Evolutionary conservation across 1,140 invertebrate species (phyloP).

Genomic region (Ips typographus): DNA sequence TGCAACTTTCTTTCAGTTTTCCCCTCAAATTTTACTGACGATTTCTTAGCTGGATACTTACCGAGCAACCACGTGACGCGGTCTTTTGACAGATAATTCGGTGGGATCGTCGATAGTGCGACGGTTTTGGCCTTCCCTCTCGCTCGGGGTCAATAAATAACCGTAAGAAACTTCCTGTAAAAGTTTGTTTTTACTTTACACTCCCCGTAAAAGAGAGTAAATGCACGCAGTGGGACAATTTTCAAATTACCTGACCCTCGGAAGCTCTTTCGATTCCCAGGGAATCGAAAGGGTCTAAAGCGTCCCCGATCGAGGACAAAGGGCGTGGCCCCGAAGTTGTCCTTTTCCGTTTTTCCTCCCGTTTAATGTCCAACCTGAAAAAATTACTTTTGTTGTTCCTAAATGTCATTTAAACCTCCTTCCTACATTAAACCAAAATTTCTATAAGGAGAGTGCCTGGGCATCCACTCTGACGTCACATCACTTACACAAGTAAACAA

Average conservation of each 20-base stretch:
- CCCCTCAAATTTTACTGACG: background rate
- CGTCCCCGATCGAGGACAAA: constrained; percentile 80
- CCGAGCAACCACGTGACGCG: constrained; percentile 68
- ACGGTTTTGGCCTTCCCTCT: constrained; percentile 15
- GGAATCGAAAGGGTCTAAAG: constrained; percentile 80
- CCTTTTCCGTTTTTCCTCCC: constrained; percentile 74
- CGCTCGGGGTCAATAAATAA: constrained; percentile 72
- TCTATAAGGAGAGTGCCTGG: too few species aligned
- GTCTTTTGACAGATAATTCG: constrained; percentile 42
- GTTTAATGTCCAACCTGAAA: constrained; percentile 68
- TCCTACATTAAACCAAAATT: too few species aligned
- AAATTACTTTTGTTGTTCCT: constrained; percentile 6
- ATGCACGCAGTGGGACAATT: too few species aligned
- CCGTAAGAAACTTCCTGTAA: constrained; percentile 80
- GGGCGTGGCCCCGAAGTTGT: constrained; percentile 80
- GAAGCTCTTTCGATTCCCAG: constrained; percentile 78
- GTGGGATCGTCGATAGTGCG: constrained; percentile 44
- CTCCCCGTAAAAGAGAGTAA: too few species aligned
- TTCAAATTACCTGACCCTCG: constrained; percentile 65
- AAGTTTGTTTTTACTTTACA: constrained; percentile 2
- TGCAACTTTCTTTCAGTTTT: background rate
- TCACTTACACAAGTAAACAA: too few species aligned
- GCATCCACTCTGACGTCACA: too few species aligned
- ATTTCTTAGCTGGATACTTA: constrained; percentile 47
- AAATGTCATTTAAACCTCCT: constrained; percentile 15